Conservation (phyloP, 2,888 invertebrate species). For the Ectemnius cavifrons region DNA sequence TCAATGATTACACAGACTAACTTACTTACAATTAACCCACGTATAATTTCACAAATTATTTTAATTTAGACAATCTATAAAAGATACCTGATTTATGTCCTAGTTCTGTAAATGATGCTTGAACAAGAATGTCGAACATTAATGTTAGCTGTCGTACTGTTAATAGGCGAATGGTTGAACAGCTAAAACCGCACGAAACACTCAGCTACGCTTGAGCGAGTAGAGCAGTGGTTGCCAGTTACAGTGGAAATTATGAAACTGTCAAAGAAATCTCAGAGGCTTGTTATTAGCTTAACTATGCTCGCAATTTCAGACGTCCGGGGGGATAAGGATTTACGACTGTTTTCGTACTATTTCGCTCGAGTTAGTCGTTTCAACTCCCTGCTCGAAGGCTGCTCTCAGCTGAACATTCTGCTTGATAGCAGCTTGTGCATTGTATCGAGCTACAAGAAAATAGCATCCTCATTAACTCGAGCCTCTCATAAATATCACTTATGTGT, state of each 20-base stretch:
- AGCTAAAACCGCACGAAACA: too few species aligned
- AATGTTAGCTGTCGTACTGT: too few species aligned
- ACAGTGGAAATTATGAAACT: neutral
- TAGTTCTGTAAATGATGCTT: too few species aligned
- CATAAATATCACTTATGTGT: conserved; percentile 71
- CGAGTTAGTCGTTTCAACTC: conserved; percentile 35
- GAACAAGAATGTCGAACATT: too few species aligned
- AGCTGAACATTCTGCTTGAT: conserved; percentile 10
- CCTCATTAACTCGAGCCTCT: conserved; percentile 64
- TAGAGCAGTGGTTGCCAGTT: too few species aligned
- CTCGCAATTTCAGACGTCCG: neutral
- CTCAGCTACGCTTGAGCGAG: too few species aligned
- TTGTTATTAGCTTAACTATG: neutral
- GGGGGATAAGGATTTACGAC: conserved; percentile 20
- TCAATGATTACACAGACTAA: too few species aligned
- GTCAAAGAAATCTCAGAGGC: neutral
- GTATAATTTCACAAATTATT: too few species aligned
- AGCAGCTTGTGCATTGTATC: conserved; percentile 8
- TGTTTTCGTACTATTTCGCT: conserved; percentile 21
- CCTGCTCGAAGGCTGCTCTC: conserved; percentile 20
- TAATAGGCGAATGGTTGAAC: too few species aligned
- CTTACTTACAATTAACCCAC: too few species aligned
- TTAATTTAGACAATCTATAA: too few species aligned
- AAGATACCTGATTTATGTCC: too few species aligned
- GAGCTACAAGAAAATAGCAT: conserved; percentile 51